phyloP scores from a whole-genome alignment of 2,113 vertebrate genomes.

The Ivindomyrus marchei region DNA sequence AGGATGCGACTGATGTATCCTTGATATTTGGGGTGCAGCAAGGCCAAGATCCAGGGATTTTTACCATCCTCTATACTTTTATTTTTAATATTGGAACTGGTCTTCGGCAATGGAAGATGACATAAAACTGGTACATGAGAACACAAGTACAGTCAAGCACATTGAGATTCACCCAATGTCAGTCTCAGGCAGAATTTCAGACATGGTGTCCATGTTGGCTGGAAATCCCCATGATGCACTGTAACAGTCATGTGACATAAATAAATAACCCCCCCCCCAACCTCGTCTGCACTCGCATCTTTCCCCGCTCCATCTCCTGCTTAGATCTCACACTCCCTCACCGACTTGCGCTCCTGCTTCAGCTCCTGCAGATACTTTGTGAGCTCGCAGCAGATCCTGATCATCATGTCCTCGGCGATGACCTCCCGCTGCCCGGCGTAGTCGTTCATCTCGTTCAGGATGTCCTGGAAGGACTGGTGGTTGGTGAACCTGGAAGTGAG shows the following conservation, averaged over 20 bases:
- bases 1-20: not conserved
- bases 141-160: not conserved
- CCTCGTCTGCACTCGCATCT: constrained; percentile 1
- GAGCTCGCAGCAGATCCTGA: constrained; percentile 76
- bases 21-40: not conserved
- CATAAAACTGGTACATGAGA: not conserved
- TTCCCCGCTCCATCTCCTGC: not conserved
- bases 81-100: not conserved
- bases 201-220: not conserved
- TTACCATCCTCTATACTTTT: no score
- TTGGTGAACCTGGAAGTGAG: constrained; percentile 65
- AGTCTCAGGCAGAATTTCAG: no score
- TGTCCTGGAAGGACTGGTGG: constrained; percentile 74
- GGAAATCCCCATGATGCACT: not conserved
- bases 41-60: not conserved
- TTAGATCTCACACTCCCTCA: constrained; percentile 38
- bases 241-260: not conserved
- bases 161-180: not conserved
- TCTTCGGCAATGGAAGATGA: not conserved
- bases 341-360: constrained; percentile 79
- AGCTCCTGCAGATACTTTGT: constrained; percentile 78
- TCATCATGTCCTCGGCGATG: constrained; percentile 76
- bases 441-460: constrained; percentile 80
- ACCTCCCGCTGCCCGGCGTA: constrained; percentile 82
- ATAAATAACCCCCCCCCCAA: not conserved